Conservation (phyloP, 2,888 invertebrate species). For the Lypha dubia region DNA sequence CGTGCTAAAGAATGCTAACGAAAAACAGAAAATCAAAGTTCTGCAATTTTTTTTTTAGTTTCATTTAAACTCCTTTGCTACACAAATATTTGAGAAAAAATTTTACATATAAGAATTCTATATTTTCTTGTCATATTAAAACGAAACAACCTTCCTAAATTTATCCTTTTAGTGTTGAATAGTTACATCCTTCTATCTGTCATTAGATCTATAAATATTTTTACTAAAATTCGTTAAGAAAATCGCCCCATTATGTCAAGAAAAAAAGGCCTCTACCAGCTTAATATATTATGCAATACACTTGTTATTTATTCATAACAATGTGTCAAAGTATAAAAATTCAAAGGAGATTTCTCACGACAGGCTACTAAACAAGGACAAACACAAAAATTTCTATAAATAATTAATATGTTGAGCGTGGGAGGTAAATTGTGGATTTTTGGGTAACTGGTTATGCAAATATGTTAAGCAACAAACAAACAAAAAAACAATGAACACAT, state of each 20-base stretch:
- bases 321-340: neutral
- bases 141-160: neutral
- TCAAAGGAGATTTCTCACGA: neutral
- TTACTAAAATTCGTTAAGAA: too few species aligned
- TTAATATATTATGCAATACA: conserved; percentile 1
- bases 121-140: too few species aligned
- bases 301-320: neutral
- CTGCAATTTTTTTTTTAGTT: too few species aligned
- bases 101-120: too few species aligned
- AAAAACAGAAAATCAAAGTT: too few species aligned
- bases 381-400: conserved; percentile 8
- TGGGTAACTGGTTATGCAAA: neutral
- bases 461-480: conserved; percentile 13
- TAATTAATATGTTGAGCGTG: neutral
- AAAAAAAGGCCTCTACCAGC: neutral
- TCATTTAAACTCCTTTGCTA: too few species aligned
- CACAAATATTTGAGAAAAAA: too few species aligned
- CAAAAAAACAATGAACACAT: too few species aligned
- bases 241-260: too few species aligned
- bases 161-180: neutral
- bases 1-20: too few species aligned
- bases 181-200: neutral
- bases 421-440: neutral
- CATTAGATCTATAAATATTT: neutral
- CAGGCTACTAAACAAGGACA: neutral